A percentile compares a stretch with the other conserved stretches of the same genome.
Conservation (phyloP, 2,888 invertebrate species). For the Bugula neritina region DNA sequence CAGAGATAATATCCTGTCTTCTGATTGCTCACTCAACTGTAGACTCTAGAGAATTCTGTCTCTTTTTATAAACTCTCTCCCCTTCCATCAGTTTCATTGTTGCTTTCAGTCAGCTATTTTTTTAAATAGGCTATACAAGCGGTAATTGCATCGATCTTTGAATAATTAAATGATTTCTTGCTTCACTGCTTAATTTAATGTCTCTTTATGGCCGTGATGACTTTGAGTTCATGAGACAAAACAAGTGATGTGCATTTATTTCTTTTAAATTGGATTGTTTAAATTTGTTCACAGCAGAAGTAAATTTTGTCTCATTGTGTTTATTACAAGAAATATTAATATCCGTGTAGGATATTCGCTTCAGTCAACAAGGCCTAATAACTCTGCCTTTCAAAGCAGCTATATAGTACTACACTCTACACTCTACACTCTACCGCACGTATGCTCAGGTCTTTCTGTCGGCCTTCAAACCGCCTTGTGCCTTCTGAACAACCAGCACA, state of each 20-base stretch:
- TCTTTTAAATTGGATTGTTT: not conserved
- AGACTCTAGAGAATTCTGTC: not conserved
- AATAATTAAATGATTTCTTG: not conserved
- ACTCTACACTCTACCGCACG: no score
- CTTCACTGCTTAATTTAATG: slow-evolving; percentile 3
- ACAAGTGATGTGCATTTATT: not conserved
- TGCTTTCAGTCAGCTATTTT: not conserved
- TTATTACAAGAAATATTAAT: slow-evolving; percentile 11
- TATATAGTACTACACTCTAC: no score
- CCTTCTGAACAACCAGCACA: no score
- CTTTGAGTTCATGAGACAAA: slow-evolving; percentile 24
- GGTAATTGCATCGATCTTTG: slow-evolving; percentile 18
- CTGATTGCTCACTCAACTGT: slow-evolving; percentile 16
- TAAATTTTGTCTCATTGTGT: slow-evolving; percentile 21
- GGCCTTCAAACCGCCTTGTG: no score
- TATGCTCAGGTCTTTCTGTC: no score
- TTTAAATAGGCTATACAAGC: not conserved
- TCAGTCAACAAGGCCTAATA: slow-evolving; percentile 25
- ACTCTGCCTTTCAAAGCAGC: not conserved
- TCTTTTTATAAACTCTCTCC: not conserved
- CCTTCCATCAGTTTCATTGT: slow-evolving; percentile 15
- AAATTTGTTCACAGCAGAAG: slow-evolving; percentile 14
- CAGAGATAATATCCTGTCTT: slow-evolving; percentile 22
- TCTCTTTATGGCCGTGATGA: not conserved
- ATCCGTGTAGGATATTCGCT: not conserved